Conservation (phyloP, 2,888 invertebrate species). For the Pharmacophagus antenor region DNA sequence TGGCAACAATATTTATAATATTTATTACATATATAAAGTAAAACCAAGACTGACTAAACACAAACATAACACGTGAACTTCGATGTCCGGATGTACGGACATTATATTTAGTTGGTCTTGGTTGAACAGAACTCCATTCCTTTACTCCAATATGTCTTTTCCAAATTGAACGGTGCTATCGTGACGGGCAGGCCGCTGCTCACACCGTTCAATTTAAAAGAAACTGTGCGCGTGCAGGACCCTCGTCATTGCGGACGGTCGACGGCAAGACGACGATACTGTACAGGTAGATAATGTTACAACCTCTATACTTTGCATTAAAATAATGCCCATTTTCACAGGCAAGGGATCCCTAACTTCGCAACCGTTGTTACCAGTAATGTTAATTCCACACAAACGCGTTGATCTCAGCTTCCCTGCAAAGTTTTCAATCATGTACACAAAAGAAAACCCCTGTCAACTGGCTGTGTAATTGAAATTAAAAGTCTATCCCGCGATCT, state of each 20-base stretch:
- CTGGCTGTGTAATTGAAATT: constrained; percentile 53
- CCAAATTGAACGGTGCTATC: constrained; percentile 80
- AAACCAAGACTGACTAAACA: constrained; percentile 80
- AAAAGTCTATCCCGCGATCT: constrained; percentile 60
- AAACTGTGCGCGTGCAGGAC: constrained; percentile 74
- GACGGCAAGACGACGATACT: constrained; percentile 66
- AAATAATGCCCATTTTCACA: constrained; percentile 93
- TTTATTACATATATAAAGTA: constrained; percentile 28
- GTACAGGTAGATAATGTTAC: constrained; percentile 81
- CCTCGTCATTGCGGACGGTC: constrained; percentile 58
- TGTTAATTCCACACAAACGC: constrained; percentile 67
- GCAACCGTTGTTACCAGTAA: constrained; percentile 75
- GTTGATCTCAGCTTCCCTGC: constrained; percentile 79
- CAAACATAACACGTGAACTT: constrained; percentile 55
- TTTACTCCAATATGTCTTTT: constrained; percentile 78
- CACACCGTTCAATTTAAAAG: constrained; percentile 70
- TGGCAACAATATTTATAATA: constrained; percentile 28
- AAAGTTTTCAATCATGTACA: constrained; percentile 75
- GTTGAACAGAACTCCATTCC: constrained; percentile 81
- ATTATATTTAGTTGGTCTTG: constrained; percentile 80
- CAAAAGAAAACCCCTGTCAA: constrained; percentile 71
- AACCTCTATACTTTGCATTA: constrained; percentile 96
- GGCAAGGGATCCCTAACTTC: constrained; percentile 81
- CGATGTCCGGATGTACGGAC: constrained; percentile 54
- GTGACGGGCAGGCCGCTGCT: constrained; percentile 66